phyloP scores from a whole-genome alignment of 2,888 invertebrate species.

The Enchytraeus crypticus region DNA sequence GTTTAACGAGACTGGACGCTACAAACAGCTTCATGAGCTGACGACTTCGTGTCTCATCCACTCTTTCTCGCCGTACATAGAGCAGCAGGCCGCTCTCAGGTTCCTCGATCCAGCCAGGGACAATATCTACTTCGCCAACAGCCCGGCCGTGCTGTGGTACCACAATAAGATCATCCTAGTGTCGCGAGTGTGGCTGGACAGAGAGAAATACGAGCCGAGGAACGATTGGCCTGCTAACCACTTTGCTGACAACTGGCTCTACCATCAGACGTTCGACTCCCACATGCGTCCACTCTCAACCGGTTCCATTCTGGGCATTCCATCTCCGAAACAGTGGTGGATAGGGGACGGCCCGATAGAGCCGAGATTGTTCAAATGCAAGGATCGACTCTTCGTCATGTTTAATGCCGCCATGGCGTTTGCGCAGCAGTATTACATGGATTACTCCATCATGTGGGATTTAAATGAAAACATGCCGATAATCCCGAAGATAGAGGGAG shows the following conservation, averaged over 20 bases:
- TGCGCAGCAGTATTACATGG: constrained; percentile 20
- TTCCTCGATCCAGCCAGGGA: constrained; percentile 29
- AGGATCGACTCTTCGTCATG: constrained; percentile 23
- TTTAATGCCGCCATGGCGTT: constrained; percentile 31
- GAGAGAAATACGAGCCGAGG: constrained; percentile 29
- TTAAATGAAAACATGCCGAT: constrained; percentile 24
- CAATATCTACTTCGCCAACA: constrained; percentile 29
- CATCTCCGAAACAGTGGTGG: constrained; percentile 30
- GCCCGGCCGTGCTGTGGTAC: constrained; percentile 30
- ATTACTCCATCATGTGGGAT: constrained; percentile 31
- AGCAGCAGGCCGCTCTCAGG: constrained; percentile 24
- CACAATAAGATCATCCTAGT: constrained; percentile 26
- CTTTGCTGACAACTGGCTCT: constrained; percentile 33
- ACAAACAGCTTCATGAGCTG: constrained; percentile 3
- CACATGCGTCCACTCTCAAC: constrained; percentile 25
- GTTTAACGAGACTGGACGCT: constrained; percentile 22
- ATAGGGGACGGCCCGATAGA: constrained; percentile 31
- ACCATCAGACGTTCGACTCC: constrained; percentile 28
- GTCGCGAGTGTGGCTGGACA: constrained; percentile 30
- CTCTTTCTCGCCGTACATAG: constrained; percentile 31
- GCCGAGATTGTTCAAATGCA: constrained; percentile 26
- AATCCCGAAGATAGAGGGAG: constrained; percentile 29
- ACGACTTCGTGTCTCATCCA: constrained; percentile 23
- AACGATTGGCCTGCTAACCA: constrained; percentile 30
- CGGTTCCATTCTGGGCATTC: constrained; percentile 30